Conservation (phyloP, 1,140 invertebrate species). For the Oncopodura yosiiana region DNA sequence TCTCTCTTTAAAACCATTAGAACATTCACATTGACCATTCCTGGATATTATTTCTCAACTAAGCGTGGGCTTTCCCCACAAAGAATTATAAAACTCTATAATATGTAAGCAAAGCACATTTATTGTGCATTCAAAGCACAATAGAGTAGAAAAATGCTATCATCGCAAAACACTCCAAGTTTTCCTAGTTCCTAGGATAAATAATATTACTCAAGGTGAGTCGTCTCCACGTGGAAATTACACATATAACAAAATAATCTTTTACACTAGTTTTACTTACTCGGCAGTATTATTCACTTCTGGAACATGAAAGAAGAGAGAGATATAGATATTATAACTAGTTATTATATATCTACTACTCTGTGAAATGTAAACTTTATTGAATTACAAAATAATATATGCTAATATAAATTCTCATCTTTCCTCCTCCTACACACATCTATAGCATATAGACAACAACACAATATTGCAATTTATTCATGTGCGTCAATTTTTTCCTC, state of each 20-base stretch:
- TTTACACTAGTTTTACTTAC: neutral
- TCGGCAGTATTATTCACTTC: neutral
- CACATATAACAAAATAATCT: neutral
- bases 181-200: neutral
- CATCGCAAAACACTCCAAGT: neutral
- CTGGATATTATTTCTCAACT: no score
- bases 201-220: neutral
- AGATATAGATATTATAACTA: neutral
- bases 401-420: no score
- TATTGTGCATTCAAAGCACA: neutral
- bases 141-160: neutral
- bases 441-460: no score
- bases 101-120: neutral
- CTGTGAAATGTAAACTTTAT: neutral
- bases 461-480: no score
- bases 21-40: no score
- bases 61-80: no score
- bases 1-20: no score
- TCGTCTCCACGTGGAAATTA: neutral
- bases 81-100: no score
- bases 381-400: no score
- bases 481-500: no score
- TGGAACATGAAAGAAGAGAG: neutral
- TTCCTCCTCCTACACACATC: no score
- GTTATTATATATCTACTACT: conserved; percentile 4